These are phyloP conservation scores for Aphis gossypii DNA, from an alignment of 1,140 invertebrate species.

Conservation along the genomic window DNA sequence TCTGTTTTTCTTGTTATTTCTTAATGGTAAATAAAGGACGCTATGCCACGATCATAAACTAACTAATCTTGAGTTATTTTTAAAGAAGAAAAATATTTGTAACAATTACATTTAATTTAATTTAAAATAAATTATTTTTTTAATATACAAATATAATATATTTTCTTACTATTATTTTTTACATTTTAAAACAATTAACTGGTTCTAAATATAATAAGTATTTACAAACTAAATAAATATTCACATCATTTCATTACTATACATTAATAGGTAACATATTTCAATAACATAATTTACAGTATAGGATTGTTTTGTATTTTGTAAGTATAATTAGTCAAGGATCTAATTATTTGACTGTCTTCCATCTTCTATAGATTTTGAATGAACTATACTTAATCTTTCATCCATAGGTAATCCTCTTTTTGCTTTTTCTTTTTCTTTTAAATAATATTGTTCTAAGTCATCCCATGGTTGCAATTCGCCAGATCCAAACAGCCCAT, in stretches of 20 bases:
- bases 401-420: constrained; percentile 21
- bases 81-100: neutral
- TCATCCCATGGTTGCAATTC: constrained; percentile 63
- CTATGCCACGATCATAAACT: too few species aligned
- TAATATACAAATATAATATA: neutral
- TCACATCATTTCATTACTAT: neutral
- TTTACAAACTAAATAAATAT: neutral
- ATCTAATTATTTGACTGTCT: neutral
- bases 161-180: neutral
- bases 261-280: neutral
- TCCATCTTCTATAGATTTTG: constrained; percentile 32
- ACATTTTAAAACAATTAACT: neutral
- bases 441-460: constrained; percentile 36
- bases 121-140: neutral
- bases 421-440: constrained; percentile 34
- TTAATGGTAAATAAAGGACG: too few species aligned
- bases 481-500: constrained; percentile 63
- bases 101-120: neutral
- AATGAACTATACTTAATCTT: constrained; percentile 7
- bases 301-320: neutral
- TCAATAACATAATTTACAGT: neutral
- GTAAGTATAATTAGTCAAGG: neutral
- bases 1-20: too few species aligned
- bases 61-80: neutral
- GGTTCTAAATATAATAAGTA: neutral